Evolutionary conservation across 2,113 vertebrate species (phyloP).

Genomic region (Erythrocercus mccallii): DNA sequence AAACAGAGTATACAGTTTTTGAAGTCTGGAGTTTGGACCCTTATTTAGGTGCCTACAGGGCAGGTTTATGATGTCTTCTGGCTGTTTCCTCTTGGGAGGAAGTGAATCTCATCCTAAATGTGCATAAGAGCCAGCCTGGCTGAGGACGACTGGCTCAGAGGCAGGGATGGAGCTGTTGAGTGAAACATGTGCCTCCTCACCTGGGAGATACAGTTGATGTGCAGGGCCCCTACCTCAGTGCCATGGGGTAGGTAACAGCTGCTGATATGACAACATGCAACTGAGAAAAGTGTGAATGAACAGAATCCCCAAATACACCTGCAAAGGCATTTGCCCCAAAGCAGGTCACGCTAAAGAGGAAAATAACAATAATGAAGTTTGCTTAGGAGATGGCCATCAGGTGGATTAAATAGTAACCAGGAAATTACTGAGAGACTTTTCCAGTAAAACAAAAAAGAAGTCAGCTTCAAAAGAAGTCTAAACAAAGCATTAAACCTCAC

Average conservation of each 20-base stretch:
- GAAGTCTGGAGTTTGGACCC: neutral
- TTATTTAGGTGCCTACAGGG: neutral
- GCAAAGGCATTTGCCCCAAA: neutral
- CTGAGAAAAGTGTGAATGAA: neutral
- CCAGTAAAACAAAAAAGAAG: neutral
- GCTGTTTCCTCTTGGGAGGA: neutral
- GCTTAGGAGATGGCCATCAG: neutral
- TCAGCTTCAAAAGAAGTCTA: neutral
- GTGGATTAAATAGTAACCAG: constrained; percentile 51
- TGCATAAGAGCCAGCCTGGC: accelerated
- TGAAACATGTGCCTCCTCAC: accelerated
- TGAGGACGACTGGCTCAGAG: accelerated
- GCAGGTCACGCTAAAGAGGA: neutral
- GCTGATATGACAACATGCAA: neutral
- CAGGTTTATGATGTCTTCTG: neutral
- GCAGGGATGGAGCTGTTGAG: accelerated
- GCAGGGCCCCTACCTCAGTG: accelerated
- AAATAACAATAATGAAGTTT: constrained; percentile 11
- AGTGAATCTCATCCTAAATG: neutral
- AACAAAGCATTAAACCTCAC: neutral
- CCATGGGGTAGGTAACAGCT: neutral
- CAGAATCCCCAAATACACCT: neutral
- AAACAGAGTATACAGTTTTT: neutral
- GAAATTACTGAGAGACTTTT: neutral
- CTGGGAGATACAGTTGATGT: neutral